Evolutionary conservation across 2,888 invertebrate genomes (phyloP), one percentile per base, ranked within the genome.

Genomic region (Anodontia alba): DNA sequence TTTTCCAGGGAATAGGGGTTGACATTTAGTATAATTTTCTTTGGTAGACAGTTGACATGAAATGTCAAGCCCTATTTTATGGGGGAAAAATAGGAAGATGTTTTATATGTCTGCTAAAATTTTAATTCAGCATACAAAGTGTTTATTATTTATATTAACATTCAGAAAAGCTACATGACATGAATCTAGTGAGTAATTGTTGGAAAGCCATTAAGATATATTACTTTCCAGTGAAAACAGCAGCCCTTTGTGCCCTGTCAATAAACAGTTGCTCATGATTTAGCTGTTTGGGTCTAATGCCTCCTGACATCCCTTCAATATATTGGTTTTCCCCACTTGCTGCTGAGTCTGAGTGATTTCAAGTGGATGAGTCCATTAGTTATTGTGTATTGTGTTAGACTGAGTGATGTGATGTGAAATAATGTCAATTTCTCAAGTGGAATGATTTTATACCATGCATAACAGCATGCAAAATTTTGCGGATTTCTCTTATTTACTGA

Each of bases 321-420:
- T 31, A 72, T 70, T 76, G 76, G 70, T 43, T 70, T 31, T 8
- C n/a, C 57, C 76, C 70, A 43, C n/a, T 43, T 38, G 70, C 76
- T 76, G 57, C 70, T 43, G 76, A 76, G 57, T 38, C 76, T 76
- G 76, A 62, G 43, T 42, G 43, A 46, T 12, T 67, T 33, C 42
- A 15, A 71, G 70, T 51, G 69, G 76, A 71, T 38, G 31, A 76
- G 46, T 70, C 76, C 71, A 76, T 76, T 76, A n/a, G 66, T 36
- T 69, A 31, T 68, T 51, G 29, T 69, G 42, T 51, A 62, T 62
- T 62, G 33, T 62, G 31, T 20, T 23, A 36, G 31, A 5, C n/a
- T 20, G 23, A 15, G 71, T 54, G 29, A 54, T 8, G 23, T 72
- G 72, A 54, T 54, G 31, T 49, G 38, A 71, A 49, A 71, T 49